Base-by-base conservation (phyloP, 1,140 invertebrate genomes). In the Drosophila ananassae region DNA sequence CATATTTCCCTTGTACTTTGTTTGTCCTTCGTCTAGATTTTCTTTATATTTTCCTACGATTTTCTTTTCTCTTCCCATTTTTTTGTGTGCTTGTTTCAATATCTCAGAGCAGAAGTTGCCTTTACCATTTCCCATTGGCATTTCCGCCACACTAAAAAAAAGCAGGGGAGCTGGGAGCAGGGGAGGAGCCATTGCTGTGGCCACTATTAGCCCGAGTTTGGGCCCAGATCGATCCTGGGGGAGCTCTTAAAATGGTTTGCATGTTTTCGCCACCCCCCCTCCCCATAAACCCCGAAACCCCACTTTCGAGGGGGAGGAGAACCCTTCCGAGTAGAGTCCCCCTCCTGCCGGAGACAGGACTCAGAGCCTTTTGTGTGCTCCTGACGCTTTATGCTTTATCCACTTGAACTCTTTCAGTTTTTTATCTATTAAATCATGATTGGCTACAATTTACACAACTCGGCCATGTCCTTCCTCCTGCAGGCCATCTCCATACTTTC, bases 401-500 rank as follows among this genome's bases (percentile, higher is more conserved):
- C 83, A 87, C 82, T 87, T 87, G 82, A 87, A 85, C 81, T 85
- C 81, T 87, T 80, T 80, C 81, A 73, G 73, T 79, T 84, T 79
- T 87, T 79, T 89, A 87, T 87, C 82, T 87, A 87, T 87, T 87
- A 87, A 87, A 87, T 87, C 82, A 87, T 87, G 82, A 87, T 87
- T 87, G 83, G 83, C 82, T 82, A 87, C 81, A 87, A 85, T 83
- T 89, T 79, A 82, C 79, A 87, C 79, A 87, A 87, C 71, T 87
- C 79, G 75, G 67, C 63, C 53, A 25, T 59, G 58, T 53, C 50
- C 52, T 66, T 60, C 3, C 10, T 37, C 32, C 32, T 10, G 32
- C 32, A 34, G 32, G 32, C 8, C 10, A 3, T 3, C 10, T 37
- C 10, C 10, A 12, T 37, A 8, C 39, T 53, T 55, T 24, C 52